phyloP scores from a whole-genome alignment of 2,113 vertebrate genomes.

The Thalassoma bifasciatum region DNA sequence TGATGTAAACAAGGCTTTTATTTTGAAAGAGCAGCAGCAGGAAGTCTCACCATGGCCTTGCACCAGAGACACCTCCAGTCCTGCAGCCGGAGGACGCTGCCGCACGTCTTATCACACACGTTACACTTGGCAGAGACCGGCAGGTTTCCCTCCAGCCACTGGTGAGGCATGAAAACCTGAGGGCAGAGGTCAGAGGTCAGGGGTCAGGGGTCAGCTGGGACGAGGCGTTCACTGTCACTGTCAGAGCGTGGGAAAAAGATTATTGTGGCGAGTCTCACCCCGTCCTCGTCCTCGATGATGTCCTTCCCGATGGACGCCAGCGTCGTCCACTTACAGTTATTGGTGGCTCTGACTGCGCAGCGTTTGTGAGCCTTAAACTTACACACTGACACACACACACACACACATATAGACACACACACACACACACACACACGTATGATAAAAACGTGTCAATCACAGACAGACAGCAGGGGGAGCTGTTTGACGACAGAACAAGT shows the following conservation, averaged over 20 bases:
- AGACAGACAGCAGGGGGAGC: too few relatives aligned
- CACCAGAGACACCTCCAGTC: slow-evolving; percentile 99
- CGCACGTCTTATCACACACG: slow-evolving; percentile 96
- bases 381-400: slow-evolving; percentile 85
- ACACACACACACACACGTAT: neutral
- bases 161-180: slow-evolving; percentile 97
- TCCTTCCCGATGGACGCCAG: slow-evolving; percentile 96
- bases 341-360: slow-evolving; percentile 94
- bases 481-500: too few relatives aligned
- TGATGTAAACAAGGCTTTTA: neutral
- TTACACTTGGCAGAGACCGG: slow-evolving; percentile 95
- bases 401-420: neutral
- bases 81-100: slow-evolving; percentile 94
- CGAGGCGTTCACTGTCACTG: neutral
- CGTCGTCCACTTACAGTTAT: slow-evolving; percentile 99
- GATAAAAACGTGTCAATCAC: neutral
- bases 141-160: slow-evolving; percentile 98
- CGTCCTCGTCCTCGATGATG: slow-evolving; percentile 97
- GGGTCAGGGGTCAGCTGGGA: neutral
- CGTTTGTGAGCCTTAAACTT: slow-evolving; percentile 98
- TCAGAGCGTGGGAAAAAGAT: too few relatives aligned
- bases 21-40: neutral
- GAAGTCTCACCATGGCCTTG: slow-evolving; percentile 91
- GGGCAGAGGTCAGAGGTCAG: neutral
- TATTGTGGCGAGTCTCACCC: slow-evolving; percentile 82